phyloP scores from a whole-genome alignment of 2,888 invertebrate genomes.

The Eulithis testata region DNA sequence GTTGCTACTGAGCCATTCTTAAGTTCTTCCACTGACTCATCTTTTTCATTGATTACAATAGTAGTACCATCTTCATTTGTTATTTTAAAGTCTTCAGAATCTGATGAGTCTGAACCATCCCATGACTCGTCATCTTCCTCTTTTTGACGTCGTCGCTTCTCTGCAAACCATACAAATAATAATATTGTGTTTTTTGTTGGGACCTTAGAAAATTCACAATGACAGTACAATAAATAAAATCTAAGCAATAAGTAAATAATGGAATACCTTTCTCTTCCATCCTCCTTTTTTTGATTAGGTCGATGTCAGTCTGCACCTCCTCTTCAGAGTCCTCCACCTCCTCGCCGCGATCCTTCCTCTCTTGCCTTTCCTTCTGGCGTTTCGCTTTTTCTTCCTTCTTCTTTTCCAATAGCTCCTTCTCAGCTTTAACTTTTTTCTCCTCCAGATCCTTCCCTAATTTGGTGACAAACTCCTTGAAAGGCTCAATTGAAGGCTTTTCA shows the following conservation, averaged over 20 bases:
- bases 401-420: conserved; percentile 69
- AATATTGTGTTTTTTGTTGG: background rate
- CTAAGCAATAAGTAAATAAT: conserved; percentile 13
- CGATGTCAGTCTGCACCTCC: conserved; percentile 50
- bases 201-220: no score
- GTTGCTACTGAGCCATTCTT: conserved; percentile 74
- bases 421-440: conserved; percentile 84
- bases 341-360: conserved; percentile 58
- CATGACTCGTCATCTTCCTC: conserved; percentile 84
- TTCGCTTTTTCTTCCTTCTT: conserved; percentile 64
- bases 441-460: conserved; percentile 87
- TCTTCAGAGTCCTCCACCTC: conserved; percentile 59
- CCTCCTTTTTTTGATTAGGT: conserved; percentile 60
- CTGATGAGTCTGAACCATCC: conserved; percentile 82
- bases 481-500: conserved; percentile 93
- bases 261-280: conserved; percentile 59
- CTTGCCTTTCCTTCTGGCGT: conserved; percentile 54
- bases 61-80: conserved; percentile 72
- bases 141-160: conserved; percentile 57
- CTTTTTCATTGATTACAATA: conserved; percentile 81
- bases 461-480: conserved; percentile 89
- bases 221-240: no score
- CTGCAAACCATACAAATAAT: conserved; percentile 45
- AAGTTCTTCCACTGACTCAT: conserved; percentile 78
- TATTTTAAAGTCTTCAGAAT: conserved; percentile 72